Percentiles rank a stretch among this genome's conserved stretches.
Evolutionary conservation across 2,113 vertebrate genomes (phyloP).

Genomic region (Opisthocomus hoazin): DNA sequence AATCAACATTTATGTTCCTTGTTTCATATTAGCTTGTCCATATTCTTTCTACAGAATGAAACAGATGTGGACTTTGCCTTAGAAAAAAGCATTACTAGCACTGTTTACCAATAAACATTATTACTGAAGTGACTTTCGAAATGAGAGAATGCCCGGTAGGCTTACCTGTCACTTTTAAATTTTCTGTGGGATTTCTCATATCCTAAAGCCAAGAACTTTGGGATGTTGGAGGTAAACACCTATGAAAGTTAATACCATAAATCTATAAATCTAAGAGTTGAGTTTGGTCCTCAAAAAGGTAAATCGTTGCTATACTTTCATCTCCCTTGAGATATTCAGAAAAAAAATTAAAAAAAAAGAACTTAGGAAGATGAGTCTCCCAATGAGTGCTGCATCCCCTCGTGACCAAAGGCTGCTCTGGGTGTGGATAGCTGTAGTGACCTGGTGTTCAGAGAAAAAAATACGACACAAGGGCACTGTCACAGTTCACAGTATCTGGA

Average conservation of each 20-base stretch:
- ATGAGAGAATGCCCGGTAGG: background rate
- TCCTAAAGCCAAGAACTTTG: background rate
- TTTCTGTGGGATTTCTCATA: background rate
- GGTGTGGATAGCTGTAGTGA: background rate
- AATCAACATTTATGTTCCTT: background rate
- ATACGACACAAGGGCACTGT: accelerated
- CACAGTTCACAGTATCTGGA: background rate
- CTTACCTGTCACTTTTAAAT: background rate
- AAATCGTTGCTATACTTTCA: background rate
- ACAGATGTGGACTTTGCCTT: background rate
- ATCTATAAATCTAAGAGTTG: background rate
- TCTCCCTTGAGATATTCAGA: background rate
- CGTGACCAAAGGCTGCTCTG: accelerated
- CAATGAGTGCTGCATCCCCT: background rate
- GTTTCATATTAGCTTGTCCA: background rate
- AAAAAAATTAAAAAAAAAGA: background rate
- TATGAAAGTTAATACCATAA: background rate
- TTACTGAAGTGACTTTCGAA: background rate
- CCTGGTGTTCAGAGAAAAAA: background rate
- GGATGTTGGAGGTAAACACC: background rate
- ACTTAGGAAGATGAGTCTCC: background rate
- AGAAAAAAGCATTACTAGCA: background rate
- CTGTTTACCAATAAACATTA: background rate
- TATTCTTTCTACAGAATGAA: background rate
- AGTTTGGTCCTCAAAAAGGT: background rate